Evolutionary conservation across 2,797 vertebrate species (phyloP), one percentile per base, ranked within the genome.

Genomic region (Caiman crocodilus): DNA sequence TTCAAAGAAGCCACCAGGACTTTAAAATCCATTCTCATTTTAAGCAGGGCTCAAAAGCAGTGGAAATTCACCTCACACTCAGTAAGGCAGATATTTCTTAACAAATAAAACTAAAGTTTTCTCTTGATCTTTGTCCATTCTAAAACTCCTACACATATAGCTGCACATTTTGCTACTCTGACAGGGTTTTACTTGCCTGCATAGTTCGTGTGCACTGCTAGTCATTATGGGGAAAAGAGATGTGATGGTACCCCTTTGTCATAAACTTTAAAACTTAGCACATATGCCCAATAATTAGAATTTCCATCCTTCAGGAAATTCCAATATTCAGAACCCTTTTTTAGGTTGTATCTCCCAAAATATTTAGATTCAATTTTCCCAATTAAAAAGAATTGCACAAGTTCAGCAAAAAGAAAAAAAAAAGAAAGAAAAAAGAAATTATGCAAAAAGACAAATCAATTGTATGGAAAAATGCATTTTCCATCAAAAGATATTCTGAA

Each of bases 1-100:
- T 74, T 89, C 59, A 84, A 71, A 87, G 60, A 90, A 73, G 23
- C 57, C 58, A 85, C 32, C 32, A 90, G 87, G 89, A 91, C 77
- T 69, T 84, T 50, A 92, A 92, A 92, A 95, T 82, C 55, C 60
- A 14, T 3, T 15, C 16, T 50, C 18, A 79, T 92, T 82, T 30
- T 75, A 20, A n/a, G 21, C 16, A 5, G n/a, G 90, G 35, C 50
- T 95, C 84, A 94, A 85, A 96, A 59, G 60, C 2, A 80, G 14
- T 0, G 0, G n/a, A 58, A 59, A 69, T 82, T 42, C 84, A 69
- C 20, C 63, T 80, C 59, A 23, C 58, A 76, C 79, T 80, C 75
- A 56, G 16, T 90, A 90, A 65, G 85, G 57, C 13, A 92, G 23
- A 78, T 81, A 71, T 58, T 71, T 77, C 65, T 87, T 76, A 67